Evolutionary conservation across 2,888 invertebrate species (phyloP), one percentile per base, ranked within the genome.

Genomic region (Sclerodermus sp.): DNA sequence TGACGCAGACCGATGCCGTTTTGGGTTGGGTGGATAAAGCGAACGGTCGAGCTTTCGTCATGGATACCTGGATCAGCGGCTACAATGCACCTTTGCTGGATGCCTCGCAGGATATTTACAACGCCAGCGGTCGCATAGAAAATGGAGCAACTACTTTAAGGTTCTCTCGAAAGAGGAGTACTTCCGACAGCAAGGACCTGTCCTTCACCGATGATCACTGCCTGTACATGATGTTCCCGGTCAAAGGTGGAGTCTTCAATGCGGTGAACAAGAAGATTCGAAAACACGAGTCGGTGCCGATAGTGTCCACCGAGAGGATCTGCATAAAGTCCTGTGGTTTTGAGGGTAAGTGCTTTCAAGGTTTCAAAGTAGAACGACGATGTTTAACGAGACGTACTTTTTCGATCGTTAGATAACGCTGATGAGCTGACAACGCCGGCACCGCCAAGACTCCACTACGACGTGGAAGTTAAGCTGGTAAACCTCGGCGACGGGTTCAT

Each of bases 1-100:
- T 94, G 94, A 86, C 90, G 0, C 90, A 93, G 80, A 90, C 93
- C 0, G 95, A 95, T 74, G 90, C 92, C 0, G 84, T 95, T 16
- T 82, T 95, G 15, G 95, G 94, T 1, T 93, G 93, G 91, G 88
- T 94, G 18, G 93, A 93, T 73, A 84, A 86, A 44, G 83, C 84
- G 6, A 84, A 82, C 0, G 90, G 90, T 0, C 82, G 91, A 0
- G 88, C 90, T 1, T 92, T 93, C 80, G 77, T 94, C 16, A 91
- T 92, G 90, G 94, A 95, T 76, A 90, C 91, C 0, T 94, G 90
- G 90, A 86, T 93, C 50, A 82, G 82, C 47, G 91, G 91, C 0
- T 93, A 93, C 80, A 84, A 85, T 1, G 83, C 87, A 8, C 91
- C 92, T 0, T 78, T 86, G 9, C 78, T 90, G 12, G 93, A 92